Evolutionary conservation across 1,140 invertebrate species (phyloP).

Genomic region (Homalodisca vitripennis): DNA sequence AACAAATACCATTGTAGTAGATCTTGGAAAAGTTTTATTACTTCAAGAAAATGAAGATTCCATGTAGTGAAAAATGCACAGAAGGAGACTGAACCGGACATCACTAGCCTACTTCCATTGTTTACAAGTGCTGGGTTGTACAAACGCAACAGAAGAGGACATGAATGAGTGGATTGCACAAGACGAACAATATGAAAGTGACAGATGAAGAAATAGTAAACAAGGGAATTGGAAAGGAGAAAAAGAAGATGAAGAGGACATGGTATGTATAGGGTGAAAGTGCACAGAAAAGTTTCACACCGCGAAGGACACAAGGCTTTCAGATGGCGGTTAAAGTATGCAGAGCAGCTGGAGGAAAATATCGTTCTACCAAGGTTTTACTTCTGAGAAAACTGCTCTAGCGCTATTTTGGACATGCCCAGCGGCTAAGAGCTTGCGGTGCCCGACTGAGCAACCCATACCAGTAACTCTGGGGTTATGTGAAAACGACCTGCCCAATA

Average conservation of each 20-base stretch:
- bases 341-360: conserved; percentile 9
- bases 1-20: background rate
- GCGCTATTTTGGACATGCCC: too few species aligned
- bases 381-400: background rate
- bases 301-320: conserved; percentile 20
- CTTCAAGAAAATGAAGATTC: background rate
- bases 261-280: background rate
- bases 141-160: conserved; percentile 2
- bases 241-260: conserved; percentile 9
- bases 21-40: background rate
- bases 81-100: conserved; percentile 5
- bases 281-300: background rate
- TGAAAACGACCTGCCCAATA: too few species aligned
- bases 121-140: conserved; percentile 4
- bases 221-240: background rate
- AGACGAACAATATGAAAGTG: conserved; percentile 20
- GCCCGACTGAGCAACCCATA: too few species aligned
- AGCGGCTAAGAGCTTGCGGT: too few species aligned
- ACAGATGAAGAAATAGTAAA: conserved; percentile 12
- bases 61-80: background rate
- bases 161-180: conserved; percentile 15
- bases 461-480: too few species aligned
- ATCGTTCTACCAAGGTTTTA: background rate
- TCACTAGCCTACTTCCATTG: background rate
- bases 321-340: conserved; percentile 13